phyloP scores from a whole-genome alignment of 2,888 invertebrate species.

The Torymus aiolomorphi region DNA sequence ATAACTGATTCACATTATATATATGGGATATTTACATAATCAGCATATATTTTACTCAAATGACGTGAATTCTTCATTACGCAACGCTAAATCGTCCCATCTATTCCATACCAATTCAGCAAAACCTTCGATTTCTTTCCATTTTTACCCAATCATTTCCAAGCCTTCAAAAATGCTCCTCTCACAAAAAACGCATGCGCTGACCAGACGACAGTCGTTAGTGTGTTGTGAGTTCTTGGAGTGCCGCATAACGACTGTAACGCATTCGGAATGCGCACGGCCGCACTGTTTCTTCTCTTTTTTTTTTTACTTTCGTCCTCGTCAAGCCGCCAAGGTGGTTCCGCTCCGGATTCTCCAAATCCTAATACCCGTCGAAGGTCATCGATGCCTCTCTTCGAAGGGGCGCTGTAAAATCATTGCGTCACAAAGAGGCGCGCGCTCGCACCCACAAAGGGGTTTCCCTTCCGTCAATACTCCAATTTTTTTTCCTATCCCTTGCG shows the following conservation, averaged over 20 bases:
- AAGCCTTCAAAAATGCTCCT: not conserved
- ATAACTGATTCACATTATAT: not conserved
- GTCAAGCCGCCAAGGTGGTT: not conserved
- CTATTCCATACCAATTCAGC: not conserved
- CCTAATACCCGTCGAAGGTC: constrained; percentile 55
- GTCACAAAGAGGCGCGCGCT: constrained; percentile 32
- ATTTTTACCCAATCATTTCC: not conserved
- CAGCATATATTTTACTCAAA: too few species aligned
- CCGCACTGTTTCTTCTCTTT: too few species aligned
- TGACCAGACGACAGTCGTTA: not conserved
- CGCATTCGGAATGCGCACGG: constrained; percentile 18
- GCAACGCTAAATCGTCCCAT: not conserved
- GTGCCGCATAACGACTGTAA: not conserved
- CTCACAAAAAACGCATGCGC: not conserved
- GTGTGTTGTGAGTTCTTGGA: constrained; percentile 7
- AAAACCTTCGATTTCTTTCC: not conserved
- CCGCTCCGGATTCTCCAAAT: not conserved
- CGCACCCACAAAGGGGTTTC: constrained; percentile 58
- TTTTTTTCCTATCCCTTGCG: constrained; percentile 61
- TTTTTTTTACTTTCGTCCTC: not conserved
- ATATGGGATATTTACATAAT: too few species aligned
- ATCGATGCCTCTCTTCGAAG: constrained; percentile 7
- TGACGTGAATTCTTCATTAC: not conserved
- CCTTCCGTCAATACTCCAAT: constrained; percentile 73
- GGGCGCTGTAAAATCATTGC: constrained; percentile 4